Conservation (phyloP, 2,797 vertebrate genomes). For the Muscicapa comitata region DNA sequence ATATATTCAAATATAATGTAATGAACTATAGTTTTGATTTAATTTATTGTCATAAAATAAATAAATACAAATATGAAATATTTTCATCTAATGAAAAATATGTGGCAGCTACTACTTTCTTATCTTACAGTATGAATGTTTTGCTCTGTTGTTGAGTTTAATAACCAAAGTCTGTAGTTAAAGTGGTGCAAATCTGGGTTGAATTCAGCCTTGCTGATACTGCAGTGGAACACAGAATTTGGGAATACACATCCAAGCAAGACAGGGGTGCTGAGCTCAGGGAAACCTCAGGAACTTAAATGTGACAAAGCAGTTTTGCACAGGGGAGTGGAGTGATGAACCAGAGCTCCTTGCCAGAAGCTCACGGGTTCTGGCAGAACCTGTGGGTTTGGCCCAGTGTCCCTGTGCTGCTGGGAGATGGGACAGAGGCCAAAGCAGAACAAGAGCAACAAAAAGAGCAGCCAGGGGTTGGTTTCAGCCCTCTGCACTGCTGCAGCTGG, state of each 20-base stretch:
- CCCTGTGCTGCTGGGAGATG: not conserved
- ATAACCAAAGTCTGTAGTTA: not conserved
- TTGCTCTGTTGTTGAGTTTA: not conserved
- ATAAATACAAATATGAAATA: not conserved
- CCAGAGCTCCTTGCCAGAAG: not conserved
- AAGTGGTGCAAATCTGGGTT: not conserved
- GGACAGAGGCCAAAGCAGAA: not conserved
- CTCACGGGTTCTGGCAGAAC: not conserved
- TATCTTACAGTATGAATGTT: not conserved
- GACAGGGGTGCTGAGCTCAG: not conserved
- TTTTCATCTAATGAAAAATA: not conserved
- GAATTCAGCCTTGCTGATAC: not conserved
- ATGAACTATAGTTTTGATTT: accelerated
- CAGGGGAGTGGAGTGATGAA: not conserved
- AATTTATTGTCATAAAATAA: not conserved
- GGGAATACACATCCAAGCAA: not conserved
- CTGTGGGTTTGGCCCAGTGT: not conserved
- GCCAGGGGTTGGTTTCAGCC: not conserved
- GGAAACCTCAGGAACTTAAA: not conserved
- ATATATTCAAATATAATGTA: not conserved
- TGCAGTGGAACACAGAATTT: accelerated
- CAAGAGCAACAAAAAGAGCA: not conserved
- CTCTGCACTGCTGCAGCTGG: not conserved
- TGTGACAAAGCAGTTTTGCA: not conserved
- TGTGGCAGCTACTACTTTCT: not conserved